Evolutionary conservation across 2,797 vertebrate species (phyloP).

Genomic region (Sebastes nivosus): DNA sequence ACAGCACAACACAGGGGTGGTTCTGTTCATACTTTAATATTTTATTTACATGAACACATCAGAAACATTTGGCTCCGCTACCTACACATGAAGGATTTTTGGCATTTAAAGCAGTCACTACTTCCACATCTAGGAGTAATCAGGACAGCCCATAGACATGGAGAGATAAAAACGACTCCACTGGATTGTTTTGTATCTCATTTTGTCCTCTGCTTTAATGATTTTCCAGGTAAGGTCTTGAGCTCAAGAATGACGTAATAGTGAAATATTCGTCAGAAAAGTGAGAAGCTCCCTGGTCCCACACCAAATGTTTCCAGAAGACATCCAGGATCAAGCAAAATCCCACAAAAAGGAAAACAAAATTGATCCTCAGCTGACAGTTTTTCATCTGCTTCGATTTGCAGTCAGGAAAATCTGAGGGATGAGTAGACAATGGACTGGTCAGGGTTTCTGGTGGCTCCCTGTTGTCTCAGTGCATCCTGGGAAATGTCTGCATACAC

Average conservation of each 20-base stretch:
- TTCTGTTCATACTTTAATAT: neutral
- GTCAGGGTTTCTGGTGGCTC: neutral
- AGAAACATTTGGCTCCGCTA: neutral
- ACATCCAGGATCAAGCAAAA: neutral
- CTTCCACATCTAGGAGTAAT: neutral
- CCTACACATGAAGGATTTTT: neutral
- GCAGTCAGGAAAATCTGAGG: slow-evolving; percentile 55
- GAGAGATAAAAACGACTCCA: neutral
- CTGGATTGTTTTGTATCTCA: neutral
- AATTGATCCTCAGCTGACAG: neutral
- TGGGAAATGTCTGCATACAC: slow-evolving; percentile 74
- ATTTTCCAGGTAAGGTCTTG: neutral
- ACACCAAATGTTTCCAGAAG: neutral
- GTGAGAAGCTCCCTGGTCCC: neutral
- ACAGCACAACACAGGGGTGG: neutral
- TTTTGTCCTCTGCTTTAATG: neutral
- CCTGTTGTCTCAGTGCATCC: slow-evolving; percentile 24
- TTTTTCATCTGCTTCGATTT: neutral
- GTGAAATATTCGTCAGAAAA: neutral
- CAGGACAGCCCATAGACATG: no score
- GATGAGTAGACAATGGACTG: slow-evolving; percentile 69
- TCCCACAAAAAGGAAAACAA: neutral
- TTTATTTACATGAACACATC: neutral
- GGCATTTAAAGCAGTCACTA: neutral
- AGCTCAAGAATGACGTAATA: neutral